A percentile compares a stretch with the other conserved stretches of the same genome.
Conservation (phyloP, 2,797 vertebrate genomes). For the Micrastur ruficollis region DNA sequence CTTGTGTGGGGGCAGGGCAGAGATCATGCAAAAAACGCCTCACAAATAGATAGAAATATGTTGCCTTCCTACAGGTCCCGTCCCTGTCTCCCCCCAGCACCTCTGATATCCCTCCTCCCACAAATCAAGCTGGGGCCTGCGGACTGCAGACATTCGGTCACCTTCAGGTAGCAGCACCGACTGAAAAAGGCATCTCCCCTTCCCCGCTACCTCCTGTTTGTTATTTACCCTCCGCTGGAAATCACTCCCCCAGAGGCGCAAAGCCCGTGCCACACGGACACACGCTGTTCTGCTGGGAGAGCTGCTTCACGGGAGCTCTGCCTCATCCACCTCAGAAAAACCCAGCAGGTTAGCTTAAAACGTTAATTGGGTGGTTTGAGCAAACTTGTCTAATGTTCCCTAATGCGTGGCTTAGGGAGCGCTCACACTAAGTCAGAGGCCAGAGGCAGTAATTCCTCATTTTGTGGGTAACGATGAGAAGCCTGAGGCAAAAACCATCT, state of each 20-base stretch:
- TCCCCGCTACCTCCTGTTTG: background rate
- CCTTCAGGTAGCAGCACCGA: background rate
- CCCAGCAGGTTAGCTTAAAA: background rate
- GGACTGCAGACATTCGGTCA: background rate
- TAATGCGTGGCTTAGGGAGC: background rate
- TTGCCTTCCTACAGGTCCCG: background rate
- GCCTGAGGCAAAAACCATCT: background rate
- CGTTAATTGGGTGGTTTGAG: background rate
- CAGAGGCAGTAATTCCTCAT: background rate
- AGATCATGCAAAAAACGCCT: background rate
- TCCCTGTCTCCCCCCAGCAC: background rate
- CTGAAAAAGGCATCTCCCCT: background rate
- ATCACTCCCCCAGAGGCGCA: rapidly evolving
- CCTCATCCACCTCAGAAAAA: background rate
- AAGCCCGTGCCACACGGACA: background rate
- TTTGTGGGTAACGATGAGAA: background rate
- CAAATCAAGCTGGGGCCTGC: background rate
- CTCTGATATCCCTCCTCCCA: background rate
- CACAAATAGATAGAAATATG: background rate
- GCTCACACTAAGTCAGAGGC: background rate
- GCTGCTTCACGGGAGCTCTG: background rate
- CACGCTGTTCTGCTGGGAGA: background rate
- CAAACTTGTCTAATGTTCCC: background rate
- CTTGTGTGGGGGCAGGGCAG: background rate
- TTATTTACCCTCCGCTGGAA: background rate